Conservation (phyloP, 2,113 vertebrate genomes). For the Bufo bufo region DNA sequence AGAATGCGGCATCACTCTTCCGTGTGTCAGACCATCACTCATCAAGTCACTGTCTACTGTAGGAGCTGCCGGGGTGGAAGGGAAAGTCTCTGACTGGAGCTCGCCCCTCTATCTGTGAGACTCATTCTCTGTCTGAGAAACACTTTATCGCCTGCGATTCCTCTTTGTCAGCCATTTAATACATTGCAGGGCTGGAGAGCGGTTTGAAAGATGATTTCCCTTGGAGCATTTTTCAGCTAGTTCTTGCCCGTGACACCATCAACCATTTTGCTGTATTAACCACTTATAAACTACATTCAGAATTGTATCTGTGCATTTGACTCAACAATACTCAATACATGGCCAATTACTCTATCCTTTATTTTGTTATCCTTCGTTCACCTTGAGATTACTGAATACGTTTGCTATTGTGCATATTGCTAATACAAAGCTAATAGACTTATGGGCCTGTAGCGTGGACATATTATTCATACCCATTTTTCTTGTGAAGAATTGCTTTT, state of each 20-base stretch:
- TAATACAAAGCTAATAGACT: too few relatives aligned
- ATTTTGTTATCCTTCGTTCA: background rate
- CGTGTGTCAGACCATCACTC: constrained; percentile 26
- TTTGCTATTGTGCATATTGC: background rate
- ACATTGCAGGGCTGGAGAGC: constrained; percentile 31
- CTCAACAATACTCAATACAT: background rate
- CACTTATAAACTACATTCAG: background rate
- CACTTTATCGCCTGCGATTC: constrained; percentile 39
- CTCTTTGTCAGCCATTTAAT: constrained; percentile 52
- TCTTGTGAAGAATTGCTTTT: too few relatives aligned
- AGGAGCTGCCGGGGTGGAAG: constrained; percentile 30
- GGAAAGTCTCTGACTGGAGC: constrained; percentile 7
- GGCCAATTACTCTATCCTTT: background rate
- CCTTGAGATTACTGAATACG: background rate
- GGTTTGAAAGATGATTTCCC: constrained; percentile 46
- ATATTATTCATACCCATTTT: too few relatives aligned
- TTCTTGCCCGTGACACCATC: constrained; percentile 21
- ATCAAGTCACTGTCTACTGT: constrained; percentile 30
- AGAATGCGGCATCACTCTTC: constrained; percentile 30
- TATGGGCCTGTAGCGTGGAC: too few relatives aligned
- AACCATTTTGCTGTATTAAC: constrained; percentile 21
- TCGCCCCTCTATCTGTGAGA: constrained; percentile 21
- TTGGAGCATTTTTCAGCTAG: constrained; percentile 44
- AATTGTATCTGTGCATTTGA: background rate
- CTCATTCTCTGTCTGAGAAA: constrained; percentile 43